Conservation (phyloP, 1,140 invertebrate species). For the Drosophila athabasca region DNA sequence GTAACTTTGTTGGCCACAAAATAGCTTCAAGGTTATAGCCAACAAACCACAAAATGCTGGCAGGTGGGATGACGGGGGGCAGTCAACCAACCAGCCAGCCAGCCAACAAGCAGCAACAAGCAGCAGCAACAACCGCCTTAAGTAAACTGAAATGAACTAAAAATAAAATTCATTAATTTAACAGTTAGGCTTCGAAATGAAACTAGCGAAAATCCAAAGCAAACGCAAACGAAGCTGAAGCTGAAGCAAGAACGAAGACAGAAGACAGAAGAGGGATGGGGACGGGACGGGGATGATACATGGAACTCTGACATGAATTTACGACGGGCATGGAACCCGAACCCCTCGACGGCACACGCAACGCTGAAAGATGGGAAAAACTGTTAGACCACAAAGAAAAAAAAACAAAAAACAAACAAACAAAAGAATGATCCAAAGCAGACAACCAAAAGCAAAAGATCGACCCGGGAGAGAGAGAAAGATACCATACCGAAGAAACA, state of each 20-base stretch:
- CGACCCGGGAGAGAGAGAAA: no score
- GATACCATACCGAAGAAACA: no score
- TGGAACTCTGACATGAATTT: conserved; percentile 53
- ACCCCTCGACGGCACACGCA: conserved; percentile 32
- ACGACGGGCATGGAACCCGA: background rate
- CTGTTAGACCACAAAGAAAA: conserved; percentile 16
- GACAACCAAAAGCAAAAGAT: no score
- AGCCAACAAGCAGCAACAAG: conserved; percentile 5
- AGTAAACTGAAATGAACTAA: conserved; percentile 52
- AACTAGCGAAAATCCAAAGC: conserved; percentile 29
- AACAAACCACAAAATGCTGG: conserved; percentile 43
- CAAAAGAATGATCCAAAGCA: no score
- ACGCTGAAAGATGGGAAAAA: conserved; percentile 43
- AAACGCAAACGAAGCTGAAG: conserved; percentile 32
- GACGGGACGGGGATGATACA: background rate
- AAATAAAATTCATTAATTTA: conserved; percentile 63
- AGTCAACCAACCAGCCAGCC: conserved; percentile 15
- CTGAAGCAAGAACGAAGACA: background rate
- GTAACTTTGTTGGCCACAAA: conserved; percentile 58
- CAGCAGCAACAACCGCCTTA: conserved; percentile 25
- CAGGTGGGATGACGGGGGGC: background rate
- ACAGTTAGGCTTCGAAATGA: conserved; percentile 58
- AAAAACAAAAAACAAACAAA: background rate
- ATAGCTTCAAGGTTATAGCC: conserved; percentile 62
- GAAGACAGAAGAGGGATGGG: background rate